Evolutionary conservation across 2,113 vertebrate species (phyloP).

Genomic region (Myrmecophaga tridactyla): DNA sequence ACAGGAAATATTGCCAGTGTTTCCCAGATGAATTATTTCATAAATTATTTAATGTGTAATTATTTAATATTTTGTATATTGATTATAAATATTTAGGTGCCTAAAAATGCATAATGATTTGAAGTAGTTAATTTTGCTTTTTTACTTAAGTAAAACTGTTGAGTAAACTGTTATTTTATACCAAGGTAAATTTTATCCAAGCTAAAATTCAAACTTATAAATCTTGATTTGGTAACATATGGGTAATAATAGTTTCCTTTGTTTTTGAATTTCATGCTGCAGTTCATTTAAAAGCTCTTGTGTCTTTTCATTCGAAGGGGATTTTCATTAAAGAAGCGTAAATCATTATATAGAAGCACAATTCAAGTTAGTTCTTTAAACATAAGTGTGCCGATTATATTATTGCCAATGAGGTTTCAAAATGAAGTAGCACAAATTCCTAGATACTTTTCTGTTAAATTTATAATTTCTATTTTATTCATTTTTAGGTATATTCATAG

Average conservation of each 20-base stretch:
- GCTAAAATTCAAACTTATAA: background rate
- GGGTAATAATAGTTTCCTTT: background rate
- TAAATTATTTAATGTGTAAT: background rate
- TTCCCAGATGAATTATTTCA: background rate
- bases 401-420: background rate
- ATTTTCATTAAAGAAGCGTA: background rate
- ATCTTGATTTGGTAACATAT: background rate
- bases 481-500: background rate
- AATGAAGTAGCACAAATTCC: background rate
- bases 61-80: constrained; percentile 21
- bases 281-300: background rate
- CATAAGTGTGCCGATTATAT: background rate
- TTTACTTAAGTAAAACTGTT: background rate
- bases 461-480: background rate
- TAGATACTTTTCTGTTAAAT: background rate
- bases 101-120: background rate
- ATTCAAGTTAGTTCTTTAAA: constrained; percentile 1
- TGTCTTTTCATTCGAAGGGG: background rate
- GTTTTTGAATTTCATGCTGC: background rate
- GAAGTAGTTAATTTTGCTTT: background rate
- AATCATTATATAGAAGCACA: background rate
- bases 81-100: background rate
- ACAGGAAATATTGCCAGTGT: background rate
- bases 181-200: background rate
- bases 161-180: background rate